These are phyloP conservation scores for Asarcornis scutulata DNA, from an alignment of 2,113 vertebrate genomes.

Conservation along the genomic window DNA sequence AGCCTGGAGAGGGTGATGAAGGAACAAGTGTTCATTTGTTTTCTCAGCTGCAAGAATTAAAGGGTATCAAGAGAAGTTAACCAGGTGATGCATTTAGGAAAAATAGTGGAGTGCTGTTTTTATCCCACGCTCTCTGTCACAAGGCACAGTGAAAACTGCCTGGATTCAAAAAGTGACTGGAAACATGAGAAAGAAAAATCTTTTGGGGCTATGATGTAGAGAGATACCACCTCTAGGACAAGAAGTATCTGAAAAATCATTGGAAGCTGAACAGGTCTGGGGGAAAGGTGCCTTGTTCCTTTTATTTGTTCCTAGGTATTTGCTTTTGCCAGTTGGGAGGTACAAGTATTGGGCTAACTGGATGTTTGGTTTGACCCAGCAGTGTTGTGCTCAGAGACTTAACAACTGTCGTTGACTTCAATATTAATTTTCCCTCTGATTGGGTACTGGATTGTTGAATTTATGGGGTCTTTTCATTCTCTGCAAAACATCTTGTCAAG, in stretches of 20 bases:
- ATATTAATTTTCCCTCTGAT: background rate
- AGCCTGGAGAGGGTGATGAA: background rate
- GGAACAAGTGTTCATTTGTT: background rate
- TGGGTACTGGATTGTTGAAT: background rate
- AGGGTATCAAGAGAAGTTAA: background rate
- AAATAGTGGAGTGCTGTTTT: background rate
- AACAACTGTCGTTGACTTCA: background rate
- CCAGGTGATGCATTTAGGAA: background rate
- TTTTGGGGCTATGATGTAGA: accelerated
- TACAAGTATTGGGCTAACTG: background rate
- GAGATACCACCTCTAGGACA: background rate
- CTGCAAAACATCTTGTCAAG: background rate
- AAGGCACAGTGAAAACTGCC: background rate
- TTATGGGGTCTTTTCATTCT: background rate
- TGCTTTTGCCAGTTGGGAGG: background rate
- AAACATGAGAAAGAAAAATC: background rate
- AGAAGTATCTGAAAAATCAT: background rate
- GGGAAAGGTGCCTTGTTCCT: background rate
- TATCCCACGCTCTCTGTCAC: background rate
- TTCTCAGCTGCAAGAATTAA: background rate
- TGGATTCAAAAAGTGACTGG: background rate
- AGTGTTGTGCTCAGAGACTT: background rate
- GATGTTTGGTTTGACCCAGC: background rate
- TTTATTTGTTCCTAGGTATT: background rate
- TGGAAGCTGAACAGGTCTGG: background rate